Evolutionary conservation across 1,140 invertebrate species (phyloP), one percentile per base, ranked within the genome.

Genomic region (Dreissena polymorpha): DNA sequence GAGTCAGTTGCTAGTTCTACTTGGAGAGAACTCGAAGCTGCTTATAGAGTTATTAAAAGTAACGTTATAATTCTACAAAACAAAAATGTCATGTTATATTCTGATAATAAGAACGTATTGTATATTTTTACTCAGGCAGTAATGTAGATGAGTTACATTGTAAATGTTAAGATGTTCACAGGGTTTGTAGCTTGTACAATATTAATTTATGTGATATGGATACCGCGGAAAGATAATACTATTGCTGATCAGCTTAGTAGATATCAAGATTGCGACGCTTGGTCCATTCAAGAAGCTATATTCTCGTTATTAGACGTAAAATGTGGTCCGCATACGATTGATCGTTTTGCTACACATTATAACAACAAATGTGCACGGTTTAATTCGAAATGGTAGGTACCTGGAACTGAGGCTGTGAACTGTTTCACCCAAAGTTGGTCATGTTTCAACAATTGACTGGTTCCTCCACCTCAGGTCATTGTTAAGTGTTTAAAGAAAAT

Each of bases 301-400:
- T 82, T 85, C 72, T 6, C 64, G 0, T 16, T 63, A 51, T 86
- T 73, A 16, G 69, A 86, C 14, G 16, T 55, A 14, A 39, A 51
- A 21, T 86, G 80, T 74, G 85, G 85, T 63, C 57, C 55, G 23
- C 65, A 71, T 72, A 76, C 57, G 14, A 16, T 81, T 18, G 81
- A 86, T 53, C 39, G 76, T 23, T 86, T 86, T 86, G 76, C 85
- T 16, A 69, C 71, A 14, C 76, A 83, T 80, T 83, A 74, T 23
- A 83, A 80, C 55, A 74, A 29, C 14, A 73, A 80, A 23, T 86
- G 85, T 80, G 8, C 14, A 13, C 29, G 70, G 29, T 86, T 86
- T 21, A 79, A 79, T 74, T 74, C 63, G 25, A 51, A 60, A 12
- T 78, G 67, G 23, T 86, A 79, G 79, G 81, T 76, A 50, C 74